phyloP scores from a whole-genome alignment of 1,140 invertebrate genomes.

The Eciton burchellii region DNA sequence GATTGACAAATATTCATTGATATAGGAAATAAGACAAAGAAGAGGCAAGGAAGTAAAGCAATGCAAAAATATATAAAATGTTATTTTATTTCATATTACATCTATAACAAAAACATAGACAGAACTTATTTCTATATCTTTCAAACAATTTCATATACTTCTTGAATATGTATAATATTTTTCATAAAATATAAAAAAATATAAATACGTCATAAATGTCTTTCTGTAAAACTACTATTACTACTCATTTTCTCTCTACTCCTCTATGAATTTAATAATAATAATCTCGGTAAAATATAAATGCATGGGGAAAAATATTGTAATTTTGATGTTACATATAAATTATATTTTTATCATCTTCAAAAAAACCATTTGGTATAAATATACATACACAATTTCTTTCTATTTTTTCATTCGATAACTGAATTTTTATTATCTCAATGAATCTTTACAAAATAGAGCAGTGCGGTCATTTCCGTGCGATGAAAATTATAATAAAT shows the following conservation, averaged over 20 bases:
- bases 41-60: background rate
- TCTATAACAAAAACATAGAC: background rate
- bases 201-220: background rate
- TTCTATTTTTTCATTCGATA: background rate
- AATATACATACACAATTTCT: background rate
- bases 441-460: background rate
- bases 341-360: background rate
- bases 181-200: background rate
- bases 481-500: background rate
- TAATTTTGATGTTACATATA: background rate
- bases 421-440: background rate
- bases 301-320: background rate
- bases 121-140: background rate
- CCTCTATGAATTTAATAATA: background rate
- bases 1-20: background rate
- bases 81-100: background rate
- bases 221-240: background rate
- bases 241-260: no score
- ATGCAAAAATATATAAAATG: background rate
- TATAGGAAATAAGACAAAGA: background rate
- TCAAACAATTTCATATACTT: background rate
- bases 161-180: background rate
- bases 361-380: background rate
- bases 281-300: background rate
- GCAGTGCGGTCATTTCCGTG: background rate